Base-by-base conservation (phyloP, 1,140 invertebrate species). In the Mactra quadrangularis region DNA sequence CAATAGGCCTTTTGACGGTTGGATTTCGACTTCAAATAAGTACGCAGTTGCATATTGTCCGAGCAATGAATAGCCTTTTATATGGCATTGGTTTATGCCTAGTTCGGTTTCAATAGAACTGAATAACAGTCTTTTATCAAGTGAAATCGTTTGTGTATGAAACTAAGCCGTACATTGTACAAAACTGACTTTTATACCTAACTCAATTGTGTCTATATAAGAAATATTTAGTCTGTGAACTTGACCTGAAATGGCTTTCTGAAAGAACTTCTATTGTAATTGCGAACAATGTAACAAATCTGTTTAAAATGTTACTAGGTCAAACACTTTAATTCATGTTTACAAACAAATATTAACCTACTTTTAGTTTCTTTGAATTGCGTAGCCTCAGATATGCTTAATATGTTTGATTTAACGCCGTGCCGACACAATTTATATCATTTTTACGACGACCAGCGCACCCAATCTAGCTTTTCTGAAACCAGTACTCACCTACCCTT, bases 101-200 rank as follows among this genome's bases (percentile, higher is more conserved):
- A 64, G 64, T 45, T 41, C 77, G 53, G 19, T 57, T 66, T 70
- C 53, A 57, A 81, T 70, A 38, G 77, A 31, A 71, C 27, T 50
- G 77, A 68, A 57, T 81, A 70, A 33, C 77, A 71, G 70, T 81
- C 77, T 81, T 59, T 75, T 71, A 81, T 68, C 52, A 13, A 55
- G 3, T 64, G 64, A 57, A 52, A 66, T 15, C 25, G 31, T 78
- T 78, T 81, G 19, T 52, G 35, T 60, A 71, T 47, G 64, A 57
- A 70, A 70, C 52, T 71, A 81, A 81, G 66, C 62, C 77, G 35
- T 33, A 53, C 38, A 68, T 17, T 60, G 53, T 71, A 50, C 45
- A 41, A 68, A 68, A 31, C 35, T 50, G 41, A 68, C 64, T 50
- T 50, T 45, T 50, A 22, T 68, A 68, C 25, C 29, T 41, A 41